Evolutionary conservation across 2,797 vertebrate species (phyloP), one percentile per base, ranked within the genome.

Genomic region (Hozukius guyotensis): DNA sequence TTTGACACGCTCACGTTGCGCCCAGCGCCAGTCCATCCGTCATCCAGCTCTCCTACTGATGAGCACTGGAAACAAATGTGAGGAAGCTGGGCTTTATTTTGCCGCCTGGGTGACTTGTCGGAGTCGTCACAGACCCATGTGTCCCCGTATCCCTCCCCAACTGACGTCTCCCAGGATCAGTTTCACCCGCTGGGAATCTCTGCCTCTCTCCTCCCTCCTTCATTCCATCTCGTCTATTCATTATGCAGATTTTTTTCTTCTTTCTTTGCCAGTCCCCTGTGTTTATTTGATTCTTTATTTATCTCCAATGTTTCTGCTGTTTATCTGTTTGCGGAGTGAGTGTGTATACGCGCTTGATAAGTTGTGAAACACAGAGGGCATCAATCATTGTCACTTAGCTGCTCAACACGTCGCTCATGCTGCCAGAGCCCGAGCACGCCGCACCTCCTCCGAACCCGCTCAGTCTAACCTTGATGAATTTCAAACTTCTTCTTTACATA

Each of bases 331-430:
- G 68, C 69, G 25, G 34, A 74, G 68, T 22, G 63, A 38, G 52
- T 74, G 81, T 75, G 34, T 86, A 84, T 87, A 32, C 81, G 81
- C 42, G 59, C 78, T 81, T 87, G 89, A 92, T 93, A 92, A 93
- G 94, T 95, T 86, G 89, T 24, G 29, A 81, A 90, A 92, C 85
- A 87, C 82, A 90, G 85, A 93, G 94, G 87, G 92, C 93, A 96
- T 96, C 96, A 95, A 96, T 96, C 96, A 96, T 94, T 96, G 96
- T 96, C 96, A 96, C 93, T 96, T 96, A 94, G 87, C 78, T 49
- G 74, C 87, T 88, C 86, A 34, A 82, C 66, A 78, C 65, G 85
- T 87, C 86, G 80, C 87, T 92, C 87, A 71, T 65, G 90, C 81
- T 78, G 87, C 90, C 90, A 57, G 80, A 82, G 81, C 80, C 62